These are phyloP conservation scores for Caenorhabditis tropicalis DNA, from an alignment of 1,140 invertebrate genomes.

Conservation along the genomic window DNA sequence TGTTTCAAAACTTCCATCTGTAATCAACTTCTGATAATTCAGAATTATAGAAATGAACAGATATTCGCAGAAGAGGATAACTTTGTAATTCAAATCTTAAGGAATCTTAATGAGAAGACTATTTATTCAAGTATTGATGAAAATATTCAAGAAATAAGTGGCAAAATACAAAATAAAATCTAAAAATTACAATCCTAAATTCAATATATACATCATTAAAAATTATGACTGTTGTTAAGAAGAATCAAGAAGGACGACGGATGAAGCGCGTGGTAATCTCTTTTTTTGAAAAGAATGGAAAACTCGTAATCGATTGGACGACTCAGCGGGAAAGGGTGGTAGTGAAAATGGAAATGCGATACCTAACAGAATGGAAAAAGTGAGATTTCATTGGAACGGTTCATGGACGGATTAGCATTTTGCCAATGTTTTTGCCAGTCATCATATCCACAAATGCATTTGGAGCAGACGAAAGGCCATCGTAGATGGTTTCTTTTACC, in stretches of 20 bases:
- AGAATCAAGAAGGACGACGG: neutral
- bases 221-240: slow-evolving; percentile 17
- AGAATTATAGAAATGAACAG: too few species aligned
- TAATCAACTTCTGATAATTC: neutral
- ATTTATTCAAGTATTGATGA: neutral
- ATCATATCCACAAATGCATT: slow-evolving; percentile 34
- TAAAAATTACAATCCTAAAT: neutral
- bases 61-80: too few species aligned
- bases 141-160: neutral
- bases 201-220: neutral
- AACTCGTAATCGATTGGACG: slow-evolving; percentile 39
- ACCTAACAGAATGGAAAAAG: neutral
- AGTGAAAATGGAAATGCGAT: neutral
- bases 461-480: neutral
- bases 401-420: slow-evolving; percentile 32
- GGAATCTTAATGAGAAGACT: too few species aligned
- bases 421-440: slow-evolving; percentile 27
- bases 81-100: too few species aligned
- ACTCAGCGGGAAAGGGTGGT: neutral
- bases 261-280: neutral
- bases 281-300: neutral
- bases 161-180: neutral
- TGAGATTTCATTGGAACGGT: neutral
- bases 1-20: slow-evolving; percentile 48
- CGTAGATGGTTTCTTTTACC: slow-evolving; percentile 25